These are phyloP conservation scores for Stegodyphus mimosarum DNA, from an alignment of 1,140 invertebrate species.

Conservation along the genomic window DNA sequence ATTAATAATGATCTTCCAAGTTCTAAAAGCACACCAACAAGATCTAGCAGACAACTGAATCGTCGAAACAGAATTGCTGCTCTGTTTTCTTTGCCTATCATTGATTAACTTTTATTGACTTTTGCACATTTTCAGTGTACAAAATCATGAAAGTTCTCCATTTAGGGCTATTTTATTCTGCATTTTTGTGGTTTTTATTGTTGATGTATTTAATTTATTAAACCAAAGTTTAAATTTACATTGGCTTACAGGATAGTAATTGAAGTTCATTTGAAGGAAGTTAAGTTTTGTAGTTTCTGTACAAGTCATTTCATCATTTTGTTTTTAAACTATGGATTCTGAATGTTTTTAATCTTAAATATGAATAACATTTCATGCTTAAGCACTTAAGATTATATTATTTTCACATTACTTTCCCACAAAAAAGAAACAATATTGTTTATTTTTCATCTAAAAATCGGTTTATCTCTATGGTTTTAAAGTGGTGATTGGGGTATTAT, in stretches of 20 bases:
- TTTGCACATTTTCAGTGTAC: conserved; percentile 32
- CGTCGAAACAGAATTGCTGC: conserved; percentile 48
- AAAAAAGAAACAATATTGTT: no score
- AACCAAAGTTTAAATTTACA: background rate
- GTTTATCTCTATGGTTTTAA: no score
- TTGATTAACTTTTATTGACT: conserved; percentile 28
- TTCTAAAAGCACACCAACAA: conserved; percentile 48
- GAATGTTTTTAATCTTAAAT: no score
- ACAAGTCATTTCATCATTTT: no score
- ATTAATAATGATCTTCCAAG: conserved; percentile 10
- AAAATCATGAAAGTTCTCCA: background rate
- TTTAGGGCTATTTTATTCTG: conserved; percentile 22
- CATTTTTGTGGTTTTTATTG: conserved; percentile 39
- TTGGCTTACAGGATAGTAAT: background rate
- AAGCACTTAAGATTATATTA: no score
- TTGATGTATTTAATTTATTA: conserved; percentile 18
- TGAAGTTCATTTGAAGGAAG: background rate
- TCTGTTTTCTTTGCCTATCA: conserved; percentile 40
- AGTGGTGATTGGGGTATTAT: no score
- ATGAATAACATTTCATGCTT: no score
- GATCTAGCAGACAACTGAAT: background rate
- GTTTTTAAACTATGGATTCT: no score
- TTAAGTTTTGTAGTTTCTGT: no score
- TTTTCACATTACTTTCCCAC: no score
- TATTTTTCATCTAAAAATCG: no score